These are phyloP conservation scores for Endomychus coccineus DNA, from an alignment of 2,888 invertebrate species.

Conservation along the genomic window DNA sequence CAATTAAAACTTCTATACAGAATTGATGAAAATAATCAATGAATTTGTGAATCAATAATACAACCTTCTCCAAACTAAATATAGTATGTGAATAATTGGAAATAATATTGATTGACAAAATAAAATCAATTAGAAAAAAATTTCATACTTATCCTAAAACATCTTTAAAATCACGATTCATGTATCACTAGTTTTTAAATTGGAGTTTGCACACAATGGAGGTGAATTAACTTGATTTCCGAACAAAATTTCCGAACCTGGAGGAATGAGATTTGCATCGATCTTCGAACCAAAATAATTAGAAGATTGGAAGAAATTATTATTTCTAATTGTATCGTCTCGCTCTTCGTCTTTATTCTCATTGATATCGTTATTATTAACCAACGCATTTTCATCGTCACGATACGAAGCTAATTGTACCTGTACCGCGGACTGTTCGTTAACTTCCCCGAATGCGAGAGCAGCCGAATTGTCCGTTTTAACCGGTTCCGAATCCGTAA, in stretches of 20 bases:
- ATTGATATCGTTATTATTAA: constrained; percentile 12
- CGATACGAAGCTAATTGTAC: constrained; percentile 1
- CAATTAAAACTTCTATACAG: too few relatives aligned
- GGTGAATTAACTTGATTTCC: background rate
- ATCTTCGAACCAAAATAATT: constrained; percentile 56
- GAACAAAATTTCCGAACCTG: constrained; percentile 56
- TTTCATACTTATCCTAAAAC: background rate
- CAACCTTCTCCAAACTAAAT: background rate
- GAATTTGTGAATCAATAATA: background rate
- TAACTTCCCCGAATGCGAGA: too few relatives aligned
- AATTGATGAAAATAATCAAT: too few relatives aligned
- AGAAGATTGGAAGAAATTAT: constrained; percentile 51
- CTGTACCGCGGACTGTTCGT: background rate
- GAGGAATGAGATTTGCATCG: constrained; percentile 45
- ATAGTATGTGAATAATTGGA: background rate
- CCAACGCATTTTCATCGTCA: constrained; percentile 12
- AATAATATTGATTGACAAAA: background rate
- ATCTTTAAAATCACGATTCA: too few relatives aligned
- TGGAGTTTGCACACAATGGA: constrained; percentile 3
- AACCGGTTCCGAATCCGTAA: constrained; percentile 9
- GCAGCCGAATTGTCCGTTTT: background rate
- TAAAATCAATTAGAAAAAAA: background rate
- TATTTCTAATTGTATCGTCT: constrained; percentile 12
- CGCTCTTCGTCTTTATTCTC: constrained; percentile 14
- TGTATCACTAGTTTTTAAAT: constrained; percentile 13